phyloP scores from a whole-genome alignment of 2,797 vertebrate genomes.

The Peromyscus attwateri region DNA sequence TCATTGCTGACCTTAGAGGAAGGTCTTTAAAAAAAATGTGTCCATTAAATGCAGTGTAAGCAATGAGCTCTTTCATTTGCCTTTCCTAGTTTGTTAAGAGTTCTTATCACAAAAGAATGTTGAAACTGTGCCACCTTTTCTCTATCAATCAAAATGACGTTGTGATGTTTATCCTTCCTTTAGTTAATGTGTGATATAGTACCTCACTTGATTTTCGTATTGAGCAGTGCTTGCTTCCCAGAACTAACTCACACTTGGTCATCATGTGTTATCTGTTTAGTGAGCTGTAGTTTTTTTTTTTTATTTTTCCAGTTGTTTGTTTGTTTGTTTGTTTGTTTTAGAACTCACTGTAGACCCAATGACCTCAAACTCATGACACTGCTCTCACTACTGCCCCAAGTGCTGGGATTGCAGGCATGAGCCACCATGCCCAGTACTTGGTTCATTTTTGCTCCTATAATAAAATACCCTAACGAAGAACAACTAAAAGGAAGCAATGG shows the following conservation, averaged over 20 bases:
- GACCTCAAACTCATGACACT: not conserved
- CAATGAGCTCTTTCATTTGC: not conserved
- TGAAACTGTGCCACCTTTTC: not conserved
- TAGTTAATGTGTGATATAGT: not conserved
- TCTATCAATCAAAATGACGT: not conserved
- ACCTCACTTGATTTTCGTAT: not conserved
- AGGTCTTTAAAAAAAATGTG: not conserved
- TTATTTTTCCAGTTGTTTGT: not conserved
- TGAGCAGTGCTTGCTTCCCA: not conserved
- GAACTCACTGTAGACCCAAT: not conserved
- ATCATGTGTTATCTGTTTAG: no score
- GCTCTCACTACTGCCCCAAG: not conserved
- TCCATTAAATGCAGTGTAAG: not conserved
- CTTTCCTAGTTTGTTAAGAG: not conserved
- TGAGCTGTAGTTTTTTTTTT: not conserved
- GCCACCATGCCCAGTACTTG: not conserved
- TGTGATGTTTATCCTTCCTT: not conserved
- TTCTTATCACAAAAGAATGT: not conserved
- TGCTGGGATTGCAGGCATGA: not conserved
- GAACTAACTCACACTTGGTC: not conserved
- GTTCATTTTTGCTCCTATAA: not conserved
- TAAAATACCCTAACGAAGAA: not conserved
- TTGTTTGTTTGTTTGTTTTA: not conserved
- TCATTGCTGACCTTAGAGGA: not conserved
- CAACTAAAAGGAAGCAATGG: no score